Conservation (phyloP, 2,888 invertebrate species). For the Synanthedon tipuliformis region DNA sequence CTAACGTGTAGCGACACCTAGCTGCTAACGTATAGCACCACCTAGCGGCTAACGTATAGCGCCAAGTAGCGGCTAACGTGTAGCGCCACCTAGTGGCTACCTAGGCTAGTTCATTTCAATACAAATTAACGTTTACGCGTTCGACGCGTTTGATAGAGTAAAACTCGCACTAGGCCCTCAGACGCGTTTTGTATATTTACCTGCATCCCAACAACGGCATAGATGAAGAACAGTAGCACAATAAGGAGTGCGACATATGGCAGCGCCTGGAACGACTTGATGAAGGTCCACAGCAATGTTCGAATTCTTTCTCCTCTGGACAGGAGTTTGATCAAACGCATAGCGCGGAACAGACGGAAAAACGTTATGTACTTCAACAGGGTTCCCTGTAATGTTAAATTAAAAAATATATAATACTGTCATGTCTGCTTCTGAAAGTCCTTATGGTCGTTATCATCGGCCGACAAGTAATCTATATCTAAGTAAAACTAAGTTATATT, state of each 20-base stretch:
- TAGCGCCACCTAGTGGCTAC: too few relatives aligned
- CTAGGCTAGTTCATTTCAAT: too few relatives aligned
- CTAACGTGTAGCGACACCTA: too few relatives aligned
- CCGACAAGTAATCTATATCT: too few relatives aligned
- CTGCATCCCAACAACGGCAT: constrained; percentile 99
- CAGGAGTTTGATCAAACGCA: constrained; percentile 96
- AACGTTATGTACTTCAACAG: constrained; percentile 87
- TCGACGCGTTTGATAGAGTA: too few relatives aligned
- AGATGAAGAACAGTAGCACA: constrained; percentile 98
- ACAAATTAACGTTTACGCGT: too few relatives aligned
- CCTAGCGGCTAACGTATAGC: too few relatives aligned
- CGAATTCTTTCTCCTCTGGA: constrained; percentile 98
- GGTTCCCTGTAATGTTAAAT: constrained; percentile 26
- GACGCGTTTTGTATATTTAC: constrained; percentile 59
- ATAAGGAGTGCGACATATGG: constrained; percentile 98
- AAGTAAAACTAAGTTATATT: too few relatives aligned
- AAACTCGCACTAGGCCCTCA: too few relatives aligned
- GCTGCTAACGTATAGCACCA: too few relatives aligned
- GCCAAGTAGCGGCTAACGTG: too few relatives aligned
- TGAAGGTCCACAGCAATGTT: constrained; percentile 98
- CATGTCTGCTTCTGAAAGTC: neutral
- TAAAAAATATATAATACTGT: neutral
- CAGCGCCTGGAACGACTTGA: constrained; percentile 98
- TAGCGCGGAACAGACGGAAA: constrained; percentile 90
- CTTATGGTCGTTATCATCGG: too few relatives aligned